Percentiles rank a stretch among this genome's conserved stretches.
Evolutionary conservation across 2,888 invertebrate species (phyloP).

Genomic region (Silvanus unidentatus): DNA sequence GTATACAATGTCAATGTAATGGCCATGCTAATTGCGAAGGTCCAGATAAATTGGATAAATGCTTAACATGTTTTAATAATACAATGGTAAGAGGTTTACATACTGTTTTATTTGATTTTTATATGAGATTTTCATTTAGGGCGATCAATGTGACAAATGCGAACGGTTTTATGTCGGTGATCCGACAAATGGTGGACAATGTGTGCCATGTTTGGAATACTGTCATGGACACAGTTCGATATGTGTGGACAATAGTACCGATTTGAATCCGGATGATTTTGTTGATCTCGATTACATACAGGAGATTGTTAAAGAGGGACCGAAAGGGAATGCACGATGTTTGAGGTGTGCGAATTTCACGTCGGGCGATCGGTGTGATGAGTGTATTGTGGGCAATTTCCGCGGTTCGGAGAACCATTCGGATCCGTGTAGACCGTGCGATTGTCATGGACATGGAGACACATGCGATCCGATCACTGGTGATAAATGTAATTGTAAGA

Average conservation of each 20-base stretch:
- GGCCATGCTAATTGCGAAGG: constrained; percentile 90
- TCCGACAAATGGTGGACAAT: constrained; percentile 76
- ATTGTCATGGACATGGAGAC: constrained; percentile 92
- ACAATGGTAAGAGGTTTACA: constrained; percentile 60
- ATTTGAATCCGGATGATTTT: constrained; percentile 38
- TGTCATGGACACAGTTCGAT: constrained; percentile 84
- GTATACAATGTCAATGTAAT: constrained; percentile 90
- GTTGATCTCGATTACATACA: constrained; percentile 27
- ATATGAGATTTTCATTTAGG: constrained; percentile 48
- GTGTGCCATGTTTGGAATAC: constrained; percentile 81
- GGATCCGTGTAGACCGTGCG: constrained; percentile 75
- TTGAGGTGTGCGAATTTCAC: constrained; percentile 78
- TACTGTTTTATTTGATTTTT: too few species aligned
- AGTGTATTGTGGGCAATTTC: constrained; percentile 59
- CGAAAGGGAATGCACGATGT: constrained; percentile 70
- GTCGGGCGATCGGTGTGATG: constrained; percentile 74
- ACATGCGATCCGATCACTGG: constrained; percentile 86
- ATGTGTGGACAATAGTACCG: constrained; percentile 57
- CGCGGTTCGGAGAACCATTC: constrained; percentile 71
- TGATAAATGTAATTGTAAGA: constrained; percentile 88
- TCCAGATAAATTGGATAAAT: constrained; percentile 75
- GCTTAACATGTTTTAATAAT: constrained; percentile 82
- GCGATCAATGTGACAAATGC: constrained; percentile 86
- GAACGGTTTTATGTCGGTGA: constrained; percentile 87
- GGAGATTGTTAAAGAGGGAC: constrained; percentile 59